Base-by-base conservation (phyloP, 2,113 vertebrate species). In the Passer domesticus region DNA sequence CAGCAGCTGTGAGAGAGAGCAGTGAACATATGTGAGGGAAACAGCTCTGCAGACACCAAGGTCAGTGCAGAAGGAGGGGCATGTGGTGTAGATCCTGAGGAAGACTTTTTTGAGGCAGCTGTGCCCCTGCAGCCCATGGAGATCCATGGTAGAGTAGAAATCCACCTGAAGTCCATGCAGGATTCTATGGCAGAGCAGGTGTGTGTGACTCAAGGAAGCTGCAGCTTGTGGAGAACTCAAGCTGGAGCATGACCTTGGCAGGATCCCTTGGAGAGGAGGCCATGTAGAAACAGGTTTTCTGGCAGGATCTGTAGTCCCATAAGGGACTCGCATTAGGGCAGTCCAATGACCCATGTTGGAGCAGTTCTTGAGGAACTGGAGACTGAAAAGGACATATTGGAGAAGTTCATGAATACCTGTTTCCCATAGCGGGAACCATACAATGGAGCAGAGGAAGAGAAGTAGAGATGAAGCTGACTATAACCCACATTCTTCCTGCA, bases 251-350 rank as follows among this genome's bases (percentile, higher is more conserved):
- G 13, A 5, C 55, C 10, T 70, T 59, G 7, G 13, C 23, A 75
- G 50, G 5, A 0, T 8, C 7, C 35, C 0, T 0, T 67, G 18
- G 28, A 56, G 19, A 41, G 16, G 1, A 92, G 2, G 6, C 16
- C 6, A 17, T 2, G 3, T 7, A 62, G 28, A 14, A 56, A 41
- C 6, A 67, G 12, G 4, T 56, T 81, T 81, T 41, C 69, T 81
- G 22, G 7, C 7, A 82, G 37, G 35, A 85, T 13, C 21, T 81
- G 13, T 41, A 33, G n/a, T 18, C 6, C 13, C 30, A 21, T 23
- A 37, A 67, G 6, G 5, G 8, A 35, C 14, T 30, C 8, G 37
- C 16, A 9, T 9, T 35, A 20, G 6, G 35, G 22, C 12, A 60
- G 4, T 25, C 13, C 2, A 5, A 37, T 31, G 19, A 58, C 13